Base-by-base conservation (phyloP, 2,113 vertebrate genomes). In the Sorex araneus region DNA sequence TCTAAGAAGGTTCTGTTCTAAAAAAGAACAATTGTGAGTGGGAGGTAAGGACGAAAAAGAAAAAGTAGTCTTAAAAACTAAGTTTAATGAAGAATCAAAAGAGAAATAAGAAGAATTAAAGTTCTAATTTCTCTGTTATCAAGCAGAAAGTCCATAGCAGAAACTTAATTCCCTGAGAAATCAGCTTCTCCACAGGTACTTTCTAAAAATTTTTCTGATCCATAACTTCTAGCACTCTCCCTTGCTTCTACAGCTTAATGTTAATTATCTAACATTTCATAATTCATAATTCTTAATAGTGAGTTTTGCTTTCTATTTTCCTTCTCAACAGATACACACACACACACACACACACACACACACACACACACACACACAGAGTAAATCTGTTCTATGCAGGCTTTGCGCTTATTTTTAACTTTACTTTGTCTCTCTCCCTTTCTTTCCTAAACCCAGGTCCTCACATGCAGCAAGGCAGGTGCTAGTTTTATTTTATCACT, bases 231-330 rank as follows among this genome's bases (percentile, higher is more conserved):
- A 71, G 27, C 87, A 32, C 71, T 43, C 34, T 27, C 2, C 16
- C 40, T 2, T 50, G 47, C 4, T 32, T 3, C n/a, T 36, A 32
- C 54, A 78, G 70, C 10, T 73, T 87, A 80, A 75, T 63, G 73
- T 66, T 69, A 83, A 23, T 84, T 80, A 71, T 32, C 11, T 19
- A 60, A n/a, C 57, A 69, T 28, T 87, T 36, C 78, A 89, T 87
- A 30, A 89, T 87, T 36, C 78, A 89, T 87, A 30, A 89, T 92
- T 75, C 43, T 92, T 87, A 36, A 84, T n/a, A 84, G 19, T 91
- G 18, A 25, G 28, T 75, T 92, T 79, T 50, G 8, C 85, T 94
- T 80, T 69, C 77, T 77, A 47, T 64, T 85, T 91, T 85, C 75
- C 45, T 74, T 88, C 43, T 77, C 54, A 84, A 54, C 77, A 88